Evolutionary conservation across 2,888 invertebrate species (phyloP).

Genomic region (Herminia tarsipennalis): DNA sequence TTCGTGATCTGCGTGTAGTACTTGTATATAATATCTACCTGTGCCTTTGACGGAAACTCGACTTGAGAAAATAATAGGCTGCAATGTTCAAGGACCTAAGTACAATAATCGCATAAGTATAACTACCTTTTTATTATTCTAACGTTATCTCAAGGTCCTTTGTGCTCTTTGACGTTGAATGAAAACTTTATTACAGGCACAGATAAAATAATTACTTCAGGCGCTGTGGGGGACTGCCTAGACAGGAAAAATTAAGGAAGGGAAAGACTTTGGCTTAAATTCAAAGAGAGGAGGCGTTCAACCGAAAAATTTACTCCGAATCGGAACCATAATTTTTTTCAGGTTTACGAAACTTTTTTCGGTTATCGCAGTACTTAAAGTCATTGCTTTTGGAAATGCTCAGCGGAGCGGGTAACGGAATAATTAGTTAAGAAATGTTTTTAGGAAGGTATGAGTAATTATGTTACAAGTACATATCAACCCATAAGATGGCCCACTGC

Average conservation of each 20-base stretch:
- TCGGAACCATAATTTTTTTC: conserved; percentile 33
- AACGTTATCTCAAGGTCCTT: conserved; percentile 26
- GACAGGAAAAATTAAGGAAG: conserved; percentile 28
- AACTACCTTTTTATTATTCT: conserved; percentile 16
- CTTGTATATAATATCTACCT: too few relatives aligned
- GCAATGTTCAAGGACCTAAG: too few relatives aligned
- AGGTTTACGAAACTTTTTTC: conserved; percentile 31
- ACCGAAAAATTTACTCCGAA: conserved; percentile 44
- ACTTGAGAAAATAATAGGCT: too few relatives aligned
- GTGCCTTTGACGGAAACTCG: too few relatives aligned
- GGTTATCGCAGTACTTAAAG: conserved; percentile 28
- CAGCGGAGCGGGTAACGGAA: conserved; percentile 25
- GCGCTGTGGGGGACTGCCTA: conserved; percentile 27
- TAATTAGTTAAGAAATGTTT: conserved; percentile 33
- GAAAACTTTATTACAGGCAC: conserved; percentile 30
- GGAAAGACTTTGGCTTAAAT: conserved; percentile 24
- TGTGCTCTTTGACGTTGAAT: conserved; percentile 24
- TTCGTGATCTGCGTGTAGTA: too few relatives aligned
- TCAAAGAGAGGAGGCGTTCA: conserved; percentile 30
- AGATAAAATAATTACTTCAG: conserved; percentile 43
- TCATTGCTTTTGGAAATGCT: conserved; percentile 24
- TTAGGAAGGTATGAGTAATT: conserved; percentile 25
- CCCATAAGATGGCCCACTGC: too few relatives aligned
- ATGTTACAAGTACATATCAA: conserved; percentile 9
- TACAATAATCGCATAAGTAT: conserved; percentile 13